These are phyloP conservation scores for Acleris cristana DNA, from an alignment of 2,888 invertebrate genomes.

Conservation along the genomic window DNA sequence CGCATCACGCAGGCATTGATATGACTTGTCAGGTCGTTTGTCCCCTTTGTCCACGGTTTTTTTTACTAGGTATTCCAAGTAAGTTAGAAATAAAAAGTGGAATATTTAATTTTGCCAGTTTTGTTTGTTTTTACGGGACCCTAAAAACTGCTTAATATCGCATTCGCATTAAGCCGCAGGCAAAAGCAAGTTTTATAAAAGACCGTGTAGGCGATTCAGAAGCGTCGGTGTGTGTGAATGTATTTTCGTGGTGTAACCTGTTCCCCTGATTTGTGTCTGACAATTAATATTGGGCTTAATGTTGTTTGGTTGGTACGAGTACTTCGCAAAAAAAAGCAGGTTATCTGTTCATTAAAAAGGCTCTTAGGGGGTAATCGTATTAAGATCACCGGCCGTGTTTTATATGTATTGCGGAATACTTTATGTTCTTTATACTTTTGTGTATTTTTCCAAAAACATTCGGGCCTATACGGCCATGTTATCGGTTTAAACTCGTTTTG, in stretches of 20 bases:
- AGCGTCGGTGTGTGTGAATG: background rate
- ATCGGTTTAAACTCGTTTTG: too few species aligned
- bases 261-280: constrained; percentile 23
- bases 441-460: background rate
- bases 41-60: too few species aligned
- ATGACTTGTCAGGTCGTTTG: too few species aligned
- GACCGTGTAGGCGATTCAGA: background rate
- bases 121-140: too few species aligned
- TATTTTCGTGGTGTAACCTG: constrained; percentile 16
- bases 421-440: constrained; percentile 3
- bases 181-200: constrained; percentile 2
- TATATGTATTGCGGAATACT: constrained; percentile 4
- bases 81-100: too few species aligned
- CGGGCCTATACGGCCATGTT: background rate
- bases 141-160: background rate
- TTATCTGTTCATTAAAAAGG: constrained; percentile 8
- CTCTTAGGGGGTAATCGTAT: constrained; percentile 15
- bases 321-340: constrained; percentile 20
- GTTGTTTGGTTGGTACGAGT: constrained; percentile 23
- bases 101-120: too few species aligned
- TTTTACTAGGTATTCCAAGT: too few species aligned
- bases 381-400: constrained; percentile 14
- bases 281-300: constrained; percentile 27
- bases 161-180: background rate
- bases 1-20: too few species aligned